Evolutionary conservation across 1,140 invertebrate species (phyloP), one percentile per base, ranked within the genome.

Genomic region (Psilanteris sp.): DNA sequence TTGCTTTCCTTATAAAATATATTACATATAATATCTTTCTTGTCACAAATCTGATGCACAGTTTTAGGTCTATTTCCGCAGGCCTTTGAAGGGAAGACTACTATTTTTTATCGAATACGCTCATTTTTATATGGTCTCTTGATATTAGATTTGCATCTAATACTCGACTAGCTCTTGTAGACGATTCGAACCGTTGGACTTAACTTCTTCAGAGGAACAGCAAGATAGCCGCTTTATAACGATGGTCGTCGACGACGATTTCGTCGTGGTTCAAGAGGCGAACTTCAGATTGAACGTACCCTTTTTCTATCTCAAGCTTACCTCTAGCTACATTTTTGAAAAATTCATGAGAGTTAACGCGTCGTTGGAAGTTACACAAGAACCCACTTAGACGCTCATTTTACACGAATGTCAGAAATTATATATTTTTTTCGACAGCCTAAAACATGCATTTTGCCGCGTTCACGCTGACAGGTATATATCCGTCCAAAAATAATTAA

Each of bases 381-480:
- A 70, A 57, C 44, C 72, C 57, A 76, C 72, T 76, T 70, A 76
- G 64, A 68, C 57, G 72, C 50, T 76, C 72, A 68, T 76, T 76
- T 76, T 76, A 76, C 72, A 64, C 43, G 48, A 62, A 55, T 39
- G 15, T 61, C 46, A 59, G 34, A 59, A 61, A 57, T 64, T 57
- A 50, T 62, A 6, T 50, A n/a, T 13, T 22, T 14, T 10, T 36
- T 37, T 55, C 24, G 41, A 14, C 39, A 11, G 43, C 26, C 39
- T 68, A n/a, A n/a, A n/a, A n/a, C n/a, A n/a, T n/a, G n/a, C n/a
- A n/a, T n/a, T n/a, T n/a, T n/a, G n/a, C n/a, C n/a, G n/a, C n/a
- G n/a, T n/a, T n/a, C n/a, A n/a, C n/a, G n/a, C n/a, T n/a, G n/a
- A n/a, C n/a, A n/a, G n/a, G n/a, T n/a, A n/a, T n/a, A n/a, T n/a